Evolutionary conservation across 2,888 invertebrate species (phyloP), one percentile per base, ranked within the genome.

Genomic region (Resseliella maxima): DNA sequence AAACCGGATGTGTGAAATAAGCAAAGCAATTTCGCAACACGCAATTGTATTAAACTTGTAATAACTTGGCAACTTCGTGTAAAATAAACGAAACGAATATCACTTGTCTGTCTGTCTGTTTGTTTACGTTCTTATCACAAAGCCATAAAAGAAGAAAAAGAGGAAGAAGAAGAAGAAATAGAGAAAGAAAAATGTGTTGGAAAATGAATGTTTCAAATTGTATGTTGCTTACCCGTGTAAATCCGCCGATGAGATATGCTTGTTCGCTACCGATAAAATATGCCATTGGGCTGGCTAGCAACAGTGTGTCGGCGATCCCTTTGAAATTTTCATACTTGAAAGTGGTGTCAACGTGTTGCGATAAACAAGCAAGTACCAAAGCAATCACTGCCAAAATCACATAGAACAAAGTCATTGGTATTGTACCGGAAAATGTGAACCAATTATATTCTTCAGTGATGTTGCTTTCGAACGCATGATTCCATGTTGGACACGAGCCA

Each of bases 191-290:
- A 86, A 41, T 36, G n/a, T 64, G 18, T n/a, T 81, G 15, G 24
- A 8, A 59, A 72, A 72, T 72, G 59, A 72, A 72, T 18, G 12
- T 27, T 3, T 72, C 31, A 31, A 72, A 72, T 59, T 38, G n/a
- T n/a, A n/a, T n/a, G n/a, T n/a, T n/a, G 87, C 89, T 90, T 89
- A 95, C 96, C 93, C 95, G 94, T 89, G 95, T 94, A 90, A 96
- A 96, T 89, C 96, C 96, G 12, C 95, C 94, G 89, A 95, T 94
- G 92, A 96, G 95, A 90, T 96, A 96, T 88, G 95, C 96, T 91
- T 96, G 96, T 90, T 96, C 96, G 87, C 96, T 92, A 87, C 96
- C 96, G 88, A 96, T 95, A 89, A 96, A 96, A 72, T 96, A 92
- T 3, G 95, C 95, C 90, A 96, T 92, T 0, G 96, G 96, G 0